Evolutionary conservation across 2,888 invertebrate genomes (phyloP), one percentile per base, ranked within the genome.

Genomic region (Spodoptera littoralis): DNA sequence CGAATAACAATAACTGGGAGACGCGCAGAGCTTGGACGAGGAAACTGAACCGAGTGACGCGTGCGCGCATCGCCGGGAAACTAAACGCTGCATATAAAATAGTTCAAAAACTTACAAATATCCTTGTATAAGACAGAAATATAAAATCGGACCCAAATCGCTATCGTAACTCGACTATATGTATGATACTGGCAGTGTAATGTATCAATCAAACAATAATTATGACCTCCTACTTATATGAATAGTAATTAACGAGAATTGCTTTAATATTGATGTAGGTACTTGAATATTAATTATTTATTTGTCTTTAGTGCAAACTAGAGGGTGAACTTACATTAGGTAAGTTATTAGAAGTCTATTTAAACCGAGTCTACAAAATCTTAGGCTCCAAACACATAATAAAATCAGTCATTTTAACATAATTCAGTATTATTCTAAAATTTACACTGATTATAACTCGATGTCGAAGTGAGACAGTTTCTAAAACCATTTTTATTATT

Each of bases 361-460:
- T 87, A 90, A 93, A 93, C 90, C 90, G 88, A 93, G 89, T 90
- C 90, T 93, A 93, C 92, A 90, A 92, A 93, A 92, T 92, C 92
- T 94, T 93, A 93, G 94, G 93, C 93, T 91, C 91, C 92, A 89
- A 94, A 94, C 93, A 89, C 91, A 94, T 93, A 93, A 93, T 92
- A 92, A 94, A 94, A 94, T 94, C 94, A 94, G 94, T 94, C 94
- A 93, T 94, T 94, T 94, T 90, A 94, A 94, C 92, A 89, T 88
- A 94, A 94, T 92, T 90, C 92, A 93, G 92, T 93, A 92, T 92
- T 86, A 92, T 90, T 91, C 93, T 93, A 93, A 90, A 93, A 92
- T 93, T 84, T 93, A 94, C 93, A 94, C 92, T 91, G 93, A 93
- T 91, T 90, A 88, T 92, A 90, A 88, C 84, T 90, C 93, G 91